Percentiles rank a stretch among this genome's conserved stretches.
Conservation (phyloP, 2,113 vertebrate species). For the Synchiropus splendidus region DNA sequence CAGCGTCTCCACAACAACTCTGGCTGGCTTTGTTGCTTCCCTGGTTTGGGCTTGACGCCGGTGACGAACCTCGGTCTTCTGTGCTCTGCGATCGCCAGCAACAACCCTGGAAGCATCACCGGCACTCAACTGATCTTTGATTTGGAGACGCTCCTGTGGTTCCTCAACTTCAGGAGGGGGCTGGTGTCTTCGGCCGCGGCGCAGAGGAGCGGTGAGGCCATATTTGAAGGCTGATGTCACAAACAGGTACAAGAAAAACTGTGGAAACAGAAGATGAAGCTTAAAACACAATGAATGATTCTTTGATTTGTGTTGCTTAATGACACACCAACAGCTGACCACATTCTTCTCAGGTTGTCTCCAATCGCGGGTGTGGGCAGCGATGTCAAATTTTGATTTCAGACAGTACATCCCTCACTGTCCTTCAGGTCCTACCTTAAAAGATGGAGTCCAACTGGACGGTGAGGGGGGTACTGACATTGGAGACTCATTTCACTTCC, state of each 20-base stretch:
- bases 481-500: no score
- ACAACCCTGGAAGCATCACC: constrained; percentile 17
- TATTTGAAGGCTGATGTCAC: constrained; percentile 55
- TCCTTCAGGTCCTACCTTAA: no score
- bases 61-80: constrained; percentile 16
- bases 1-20: constrained; percentile 41
- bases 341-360: no score
- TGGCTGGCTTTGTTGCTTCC: neutral
- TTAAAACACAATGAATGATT: no score
- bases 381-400: no score
- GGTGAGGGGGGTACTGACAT: no score
- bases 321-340: no score
- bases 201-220: constrained; percentile 44
- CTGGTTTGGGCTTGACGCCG: constrained; percentile 6
- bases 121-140: neutral
- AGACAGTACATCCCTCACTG: no score
- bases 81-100: neutral
- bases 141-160: neutral
- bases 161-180: constrained; percentile 22
- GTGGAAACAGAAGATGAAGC: no score
- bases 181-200: constrained; percentile 28
- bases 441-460: no score
- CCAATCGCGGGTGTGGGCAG: no score
- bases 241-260: constrained; percentile 51
- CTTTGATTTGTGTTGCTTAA: neutral